Percentiles rank a stretch among this genome's conserved stretches.
phyloP scores from a whole-genome alignment of 2,797 vertebrate genomes.

The Anniella stebbinsi region DNA sequence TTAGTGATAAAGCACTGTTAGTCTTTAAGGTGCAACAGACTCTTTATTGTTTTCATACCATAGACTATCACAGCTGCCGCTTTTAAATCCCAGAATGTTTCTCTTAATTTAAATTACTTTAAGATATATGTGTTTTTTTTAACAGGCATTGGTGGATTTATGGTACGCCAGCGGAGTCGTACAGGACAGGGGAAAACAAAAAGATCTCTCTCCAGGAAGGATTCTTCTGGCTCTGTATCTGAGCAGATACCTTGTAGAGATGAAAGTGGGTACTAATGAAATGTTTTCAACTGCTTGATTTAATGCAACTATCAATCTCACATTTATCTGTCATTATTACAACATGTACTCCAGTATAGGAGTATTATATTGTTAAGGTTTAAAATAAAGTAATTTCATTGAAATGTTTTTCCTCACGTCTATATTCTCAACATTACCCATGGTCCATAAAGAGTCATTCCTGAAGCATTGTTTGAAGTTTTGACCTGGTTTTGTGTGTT shows the following conservation, averaged over 20 bases:
- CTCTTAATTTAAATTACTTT: background rate
- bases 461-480: background rate
- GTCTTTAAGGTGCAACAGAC: no score
- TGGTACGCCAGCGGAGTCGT: slow-evolving; percentile 98
- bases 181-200: slow-evolving; percentile 93
- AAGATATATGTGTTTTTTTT: slow-evolving; percentile 17
- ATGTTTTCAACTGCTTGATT: background rate
- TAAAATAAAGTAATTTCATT: background rate
- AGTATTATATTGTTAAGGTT: slow-evolving; percentile 4
- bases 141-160: slow-evolving; percentile 97
- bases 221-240: slow-evolving; percentile 93
- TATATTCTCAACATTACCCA: background rate
- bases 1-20: no score
- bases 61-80: no score
- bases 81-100: background rate
- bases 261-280: slow-evolving; percentile 83
- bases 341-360: background rate
- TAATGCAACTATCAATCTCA: background rate
- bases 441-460: slow-evolving; percentile 10
- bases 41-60: no score
- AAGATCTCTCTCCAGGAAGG: slow-evolving; percentile 91
- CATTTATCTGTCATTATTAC: background rate
- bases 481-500: background rate
- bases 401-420: slow-evolving; percentile 1
- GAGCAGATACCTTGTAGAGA: slow-evolving; percentile 90